Base-by-base conservation (phyloP, 2,113 vertebrate species). In the Tetrao urogallus region DNA sequence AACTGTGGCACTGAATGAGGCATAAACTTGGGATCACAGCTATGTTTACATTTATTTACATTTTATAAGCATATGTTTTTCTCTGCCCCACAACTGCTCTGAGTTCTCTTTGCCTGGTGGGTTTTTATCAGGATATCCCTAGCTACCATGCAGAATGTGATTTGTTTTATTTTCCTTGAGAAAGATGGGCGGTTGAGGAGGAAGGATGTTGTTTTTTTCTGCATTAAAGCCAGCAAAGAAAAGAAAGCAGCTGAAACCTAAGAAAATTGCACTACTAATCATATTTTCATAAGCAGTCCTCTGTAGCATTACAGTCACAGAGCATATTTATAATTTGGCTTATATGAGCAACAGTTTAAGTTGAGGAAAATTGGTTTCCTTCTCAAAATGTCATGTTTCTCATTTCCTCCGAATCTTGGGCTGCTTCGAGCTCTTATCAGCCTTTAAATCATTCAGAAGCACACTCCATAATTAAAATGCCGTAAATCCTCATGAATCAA, bases 381-480 rank as follows among this genome's bases (percentile, higher is more conserved):
- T 98, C 98, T 96, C 95, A 97, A 96, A 98, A 98, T 98, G 97
- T 98, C 98, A 98, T 98, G 97, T 98, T 97, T 97, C 97, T 98
- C 97, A 97, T 98, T 98, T 98, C 88, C 96, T 97, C 85, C 54
- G 89, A 93, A 94, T 96, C 94, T 97, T 57, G 70, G 95, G 94
- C 94, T 97, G 95, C 96, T 97, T 97, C 64, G 24, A 95, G 90
- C 95, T 96, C 89, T 42, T 96, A 96, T 97, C 95, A 96, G 95
- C 76, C 94, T 92, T 97, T 95, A 97, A 98, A 97, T 98, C 97
- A 97, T 97, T 97, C 95, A 92, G 91, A 97, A 97, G 82, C 94
- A 93, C 93, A 97, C 94, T 94, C 94, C 43, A 11, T 97, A 98
- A 98, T 98, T 98, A 98, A 97, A 97, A 96, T 52, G 48, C 93